Evolutionary conservation across 2,888 invertebrate genomes (phyloP), one percentile per base, ranked within the genome.

Genomic region (Alsophila aescularia): DNA sequence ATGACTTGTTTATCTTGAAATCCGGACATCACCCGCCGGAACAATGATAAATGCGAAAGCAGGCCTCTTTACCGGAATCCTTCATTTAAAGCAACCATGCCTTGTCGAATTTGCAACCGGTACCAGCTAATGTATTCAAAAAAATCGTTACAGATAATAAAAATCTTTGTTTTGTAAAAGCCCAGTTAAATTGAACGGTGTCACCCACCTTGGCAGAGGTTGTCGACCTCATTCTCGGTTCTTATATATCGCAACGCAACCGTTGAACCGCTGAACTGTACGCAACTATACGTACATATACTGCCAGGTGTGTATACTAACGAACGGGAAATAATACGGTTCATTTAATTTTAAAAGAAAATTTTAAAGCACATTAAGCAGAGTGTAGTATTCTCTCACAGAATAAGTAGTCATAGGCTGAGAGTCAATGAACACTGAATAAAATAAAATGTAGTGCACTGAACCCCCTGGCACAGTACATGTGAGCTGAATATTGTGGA

Each of bases 311-410:
- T 52, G 52, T 55, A 15, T 59, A 56, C 82, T 79, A 81, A 78
- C 67, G 80, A 88, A 88, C 88, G 87, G 88, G 88, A 88, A 85
- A 86, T 88, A 82, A 83, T 87, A 88, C 88, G 85, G 87, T 88
- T 87, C 80, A 84, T 83, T 86, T 81, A 75, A 79, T 86, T 85
- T 79, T 77, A 73, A 72, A 74, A 72, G 73, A 77, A 68, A n/a
- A 71, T 66, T 59, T 56, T 59, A 34, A 36, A 55, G 44, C 52
- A 58, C 51, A 47, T 58, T 58, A 49, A 55, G 49, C 32, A 36
- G 34, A 48, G 39, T 51, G 42, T 57, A 52, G 52, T 52, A 52
- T 57, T 48, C 48, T 45, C 32, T 52, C 29, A 35, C 12, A 39
- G 52, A 51, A 52, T 39, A 52, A 57, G 52, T 57, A 52, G 57